Conservation (phyloP, 2,797 vertebrate species). For the Acomys russatus region DNA sequence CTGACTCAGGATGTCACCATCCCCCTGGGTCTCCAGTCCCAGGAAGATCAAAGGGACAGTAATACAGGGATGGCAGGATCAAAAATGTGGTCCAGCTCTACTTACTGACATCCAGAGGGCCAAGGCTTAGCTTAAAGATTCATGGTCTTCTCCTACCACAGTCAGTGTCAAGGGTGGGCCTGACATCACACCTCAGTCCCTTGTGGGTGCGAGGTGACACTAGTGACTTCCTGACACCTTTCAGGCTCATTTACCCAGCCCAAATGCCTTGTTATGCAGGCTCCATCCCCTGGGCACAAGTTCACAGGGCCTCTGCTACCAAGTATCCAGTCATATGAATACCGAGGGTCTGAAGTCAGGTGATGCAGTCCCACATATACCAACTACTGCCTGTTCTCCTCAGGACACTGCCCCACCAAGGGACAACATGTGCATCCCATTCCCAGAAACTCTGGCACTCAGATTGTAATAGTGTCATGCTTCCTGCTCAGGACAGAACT, state of each 20-base stretch:
- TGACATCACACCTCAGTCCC: not conserved
- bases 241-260: not conserved
- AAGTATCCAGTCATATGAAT: not conserved
- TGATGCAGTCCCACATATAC: not conserved
- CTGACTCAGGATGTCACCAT: not conserved
- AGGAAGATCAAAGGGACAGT: not conserved
- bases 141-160: not conserved
- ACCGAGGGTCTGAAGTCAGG: not conserved
- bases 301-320: not conserved
- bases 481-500: not conserved
- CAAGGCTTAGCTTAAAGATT: not conserved
- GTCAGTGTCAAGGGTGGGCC: not conserved
- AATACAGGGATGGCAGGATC: not conserved
- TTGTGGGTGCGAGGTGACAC: not conserved
- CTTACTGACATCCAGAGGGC: not conserved
- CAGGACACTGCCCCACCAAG: too few relatives aligned
- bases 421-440: accelerated
- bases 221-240: not conserved
- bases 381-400: not conserved
- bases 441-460: not conserved
- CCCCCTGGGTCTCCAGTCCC: not conserved
- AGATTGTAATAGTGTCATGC: not conserved
- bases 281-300: not conserved
- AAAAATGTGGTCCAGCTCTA: not conserved
- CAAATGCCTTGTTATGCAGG: not conserved